phyloP scores from a whole-genome alignment of 2,797 vertebrate species.

The Darevskia nairensis region DNA sequence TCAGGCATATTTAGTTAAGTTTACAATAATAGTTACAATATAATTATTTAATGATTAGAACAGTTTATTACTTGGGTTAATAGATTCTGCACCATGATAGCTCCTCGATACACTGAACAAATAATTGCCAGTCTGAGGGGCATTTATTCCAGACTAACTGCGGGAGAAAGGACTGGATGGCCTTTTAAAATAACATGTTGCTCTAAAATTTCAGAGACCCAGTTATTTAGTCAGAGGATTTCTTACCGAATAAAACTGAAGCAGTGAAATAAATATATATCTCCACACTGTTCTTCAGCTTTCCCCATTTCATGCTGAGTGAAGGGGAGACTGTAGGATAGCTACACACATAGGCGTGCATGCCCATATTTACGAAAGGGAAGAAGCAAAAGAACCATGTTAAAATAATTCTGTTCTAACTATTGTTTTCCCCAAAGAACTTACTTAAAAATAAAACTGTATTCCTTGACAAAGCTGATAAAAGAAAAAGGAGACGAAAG shows the following conservation, averaged over 20 bases:
- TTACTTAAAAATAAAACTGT: constrained; percentile 24
- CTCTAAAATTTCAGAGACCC: not conserved
- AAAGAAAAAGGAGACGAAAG: constrained; percentile 24
- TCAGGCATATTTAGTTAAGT: not conserved
- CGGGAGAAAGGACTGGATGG: not conserved
- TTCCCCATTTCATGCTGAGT: constrained; percentile 38
- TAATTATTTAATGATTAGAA: not conserved
- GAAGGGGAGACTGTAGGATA: constrained; percentile 44
- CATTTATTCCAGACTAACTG: not conserved
- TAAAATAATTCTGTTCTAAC: constrained; percentile 38
- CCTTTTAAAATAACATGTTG: not conserved
- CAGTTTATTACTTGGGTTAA: not conserved
- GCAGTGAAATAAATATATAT: not conserved
- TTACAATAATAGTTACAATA: not conserved
- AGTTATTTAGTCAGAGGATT: constrained; percentile 1
- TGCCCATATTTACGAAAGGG: constrained; percentile 49
- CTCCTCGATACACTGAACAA: not conserved
- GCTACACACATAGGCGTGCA: not conserved
- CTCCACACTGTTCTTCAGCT: constrained; percentile 19
- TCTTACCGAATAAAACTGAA: constrained; percentile 28
- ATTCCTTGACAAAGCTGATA: not conserved
- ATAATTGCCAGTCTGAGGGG: not conserved
- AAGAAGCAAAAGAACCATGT: constrained; percentile 49
- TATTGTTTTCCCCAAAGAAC: not conserved
- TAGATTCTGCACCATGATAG: not conserved